phyloP scores from a whole-genome alignment of 2,797 vertebrate species.

The Meriones psammophilus region DNA sequence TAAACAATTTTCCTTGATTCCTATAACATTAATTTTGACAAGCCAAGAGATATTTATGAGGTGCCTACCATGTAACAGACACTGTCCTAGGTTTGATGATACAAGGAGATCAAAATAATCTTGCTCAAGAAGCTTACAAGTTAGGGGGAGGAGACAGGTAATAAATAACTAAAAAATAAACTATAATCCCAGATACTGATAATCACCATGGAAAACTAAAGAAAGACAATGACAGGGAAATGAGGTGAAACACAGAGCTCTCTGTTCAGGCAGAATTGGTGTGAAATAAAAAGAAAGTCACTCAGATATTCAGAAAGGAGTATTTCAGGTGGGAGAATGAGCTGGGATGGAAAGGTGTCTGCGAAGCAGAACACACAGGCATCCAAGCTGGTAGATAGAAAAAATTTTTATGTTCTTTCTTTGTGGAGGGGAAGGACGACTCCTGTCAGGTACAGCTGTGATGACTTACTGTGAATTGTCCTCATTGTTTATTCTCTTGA shows the following conservation, averaged over 20 bases:
- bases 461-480: constrained; percentile 98
- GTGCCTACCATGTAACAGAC: background rate
- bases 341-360: background rate
- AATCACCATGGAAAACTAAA: constrained; percentile 56
- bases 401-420: background rate
- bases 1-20: constrained; percentile 38
- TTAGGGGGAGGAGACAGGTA: constrained; percentile 46
- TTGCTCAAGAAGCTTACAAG: constrained; percentile 28
- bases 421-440: background rate
- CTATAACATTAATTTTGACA: background rate
- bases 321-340: background rate
- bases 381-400: background rate
- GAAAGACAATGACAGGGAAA: background rate
- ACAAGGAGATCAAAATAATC: constrained; percentile 59
- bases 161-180: background rate
- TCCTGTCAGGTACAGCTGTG: background rate
- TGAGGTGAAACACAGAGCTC: background rate
- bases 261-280: background rate
- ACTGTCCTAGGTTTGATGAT: background rate
- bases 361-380: background rate
- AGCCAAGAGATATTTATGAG: constrained; percentile 58
- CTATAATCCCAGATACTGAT: constrained; percentile 12
- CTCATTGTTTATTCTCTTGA: constrained; percentile 99
- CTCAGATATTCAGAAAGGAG: background rate
- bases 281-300: constrained; percentile 26